Base-by-base conservation (phyloP, 2,113 vertebrate species). In the Eclectus roratus region DNA sequence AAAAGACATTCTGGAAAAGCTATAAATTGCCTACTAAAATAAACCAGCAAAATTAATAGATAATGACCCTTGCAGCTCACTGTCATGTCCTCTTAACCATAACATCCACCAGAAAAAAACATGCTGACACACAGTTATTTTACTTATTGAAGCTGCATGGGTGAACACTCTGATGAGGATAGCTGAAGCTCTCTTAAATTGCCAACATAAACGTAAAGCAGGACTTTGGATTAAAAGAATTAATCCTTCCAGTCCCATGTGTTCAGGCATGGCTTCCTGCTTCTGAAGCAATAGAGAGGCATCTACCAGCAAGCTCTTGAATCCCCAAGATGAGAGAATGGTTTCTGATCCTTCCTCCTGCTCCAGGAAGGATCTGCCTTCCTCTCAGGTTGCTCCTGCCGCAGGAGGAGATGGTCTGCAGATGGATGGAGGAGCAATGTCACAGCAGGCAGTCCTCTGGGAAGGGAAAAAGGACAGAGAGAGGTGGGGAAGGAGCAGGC, bases 1-100 rank as follows among this genome's bases (percentile, higher is more conserved):
- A 95, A 91, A 92, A 94, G 72, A 93, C 74, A 71, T 96, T 94
- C 81, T 95, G 83, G 76, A 92, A 97, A 96, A 88, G 68, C 77
- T 95, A 85, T 93, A 88, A 94, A 96, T 95, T 95, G 78, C 88
- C 96, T 96, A 88, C 91, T 96, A 95, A 97, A 96, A 95, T 94
- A 94, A 93, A 93, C 61, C 63, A 85, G 71, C 27, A 89, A 95
- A 97, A 96, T 97, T 92, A 95, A 95, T 91, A 92, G 74, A 93
- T 92, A 96, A 94, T 89, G 85, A 93, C 58, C 96, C 73, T 78
- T 83, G 77, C 76, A 92, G 82, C 68, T 94, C 83, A 88, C 89
- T 96, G 91, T 94, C 96, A 96, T 92, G 89, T 95, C 85, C 89
- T 85, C 50, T 96, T 96, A 96, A 90, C 84, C 85, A 90, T 81